A percentile compares a stretch with the other conserved stretches of the same genome.
phyloP scores from a whole-genome alignment of 2,888 invertebrate genomes.

The Athrips mouffetella region DNA sequence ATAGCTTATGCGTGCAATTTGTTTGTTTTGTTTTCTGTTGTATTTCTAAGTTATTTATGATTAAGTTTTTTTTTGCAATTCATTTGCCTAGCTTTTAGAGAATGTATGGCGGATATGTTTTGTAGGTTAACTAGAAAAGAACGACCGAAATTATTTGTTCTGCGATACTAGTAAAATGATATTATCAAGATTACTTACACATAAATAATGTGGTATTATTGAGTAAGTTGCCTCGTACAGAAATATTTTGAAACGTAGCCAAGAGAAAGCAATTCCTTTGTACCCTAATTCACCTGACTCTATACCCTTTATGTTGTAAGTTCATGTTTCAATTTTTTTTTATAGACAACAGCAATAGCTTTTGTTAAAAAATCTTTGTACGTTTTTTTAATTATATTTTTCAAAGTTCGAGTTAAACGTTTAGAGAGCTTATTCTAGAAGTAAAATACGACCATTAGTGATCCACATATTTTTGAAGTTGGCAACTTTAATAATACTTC shows the following conservation, averaged over 20 bases:
- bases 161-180: background rate
- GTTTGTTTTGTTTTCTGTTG: slow-evolving; percentile 9
- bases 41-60: background rate
- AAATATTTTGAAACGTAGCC: slow-evolving; percentile 8
- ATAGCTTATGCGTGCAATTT: slow-evolving; percentile 24
- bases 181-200: background rate
- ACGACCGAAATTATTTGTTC: too few relatives aligned
- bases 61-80: slow-evolving; percentile 23
- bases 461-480: too few relatives aligned
- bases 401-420: too few relatives aligned
- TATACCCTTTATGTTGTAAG: slow-evolving; percentile 6
- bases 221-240: slow-evolving; percentile 4
- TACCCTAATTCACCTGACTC: slow-evolving; percentile 3
- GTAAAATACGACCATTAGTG: too few relatives aligned
- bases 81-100: slow-evolving; percentile 12
- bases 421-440: too few relatives aligned
- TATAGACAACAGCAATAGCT: background rate
- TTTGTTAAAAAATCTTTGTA: background rate
- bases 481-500: too few relatives aligned
- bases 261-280: slow-evolving; percentile 2
- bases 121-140: background rate
- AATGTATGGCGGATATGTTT: background rate
- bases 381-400: background rate
- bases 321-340: background rate
- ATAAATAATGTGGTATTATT: background rate